Percentiles rank a stretch among this genome's conserved stretches.
phyloP scores from a whole-genome alignment of 2,113 vertebrate species.

The Leucopsar rothschildi region DNA sequence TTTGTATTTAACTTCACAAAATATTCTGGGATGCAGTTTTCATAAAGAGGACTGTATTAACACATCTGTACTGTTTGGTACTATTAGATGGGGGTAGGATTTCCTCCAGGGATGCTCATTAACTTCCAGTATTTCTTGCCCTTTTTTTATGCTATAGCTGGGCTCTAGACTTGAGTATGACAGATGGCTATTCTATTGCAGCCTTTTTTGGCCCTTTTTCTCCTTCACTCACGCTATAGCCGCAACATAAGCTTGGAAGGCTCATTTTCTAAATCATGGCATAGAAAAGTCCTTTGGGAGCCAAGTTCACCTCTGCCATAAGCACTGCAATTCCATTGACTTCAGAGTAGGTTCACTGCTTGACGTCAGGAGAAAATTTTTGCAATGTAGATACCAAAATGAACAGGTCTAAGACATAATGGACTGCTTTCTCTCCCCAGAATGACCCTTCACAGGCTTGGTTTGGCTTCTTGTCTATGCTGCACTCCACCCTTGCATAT shows the following conservation, averaged over 20 bases:
- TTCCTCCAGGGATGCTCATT: not conserved
- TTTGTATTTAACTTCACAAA: constrained; percentile 39
- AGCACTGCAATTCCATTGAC: constrained; percentile 23
- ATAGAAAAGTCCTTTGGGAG: not conserved
- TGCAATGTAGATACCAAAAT: constrained; percentile 25
- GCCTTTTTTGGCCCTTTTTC: not conserved
- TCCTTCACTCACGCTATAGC: not conserved
- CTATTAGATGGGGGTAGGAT: not conserved
- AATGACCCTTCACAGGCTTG: not conserved
- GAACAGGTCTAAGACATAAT: not conserved
- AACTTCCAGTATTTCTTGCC: not conserved
- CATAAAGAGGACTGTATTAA: not conserved
- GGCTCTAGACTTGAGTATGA: not conserved
- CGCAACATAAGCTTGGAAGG: not conserved
- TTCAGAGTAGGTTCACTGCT: constrained; percentile 1
- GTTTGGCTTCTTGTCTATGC: not conserved
- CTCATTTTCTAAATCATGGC: not conserved
- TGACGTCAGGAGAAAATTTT: constrained; percentile 4
- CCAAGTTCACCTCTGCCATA: constrained; percentile 10
- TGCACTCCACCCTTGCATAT: not conserved
- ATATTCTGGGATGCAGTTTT: constrained; percentile 32
- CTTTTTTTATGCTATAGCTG: not conserved
- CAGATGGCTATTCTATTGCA: not conserved
- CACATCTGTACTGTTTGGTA: not conserved
- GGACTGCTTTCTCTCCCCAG: not conserved